These are phyloP conservation scores for Archaeoteleia sp. DNA, from an alignment of 2,888 invertebrate species.

Conservation along the genomic window DNA sequence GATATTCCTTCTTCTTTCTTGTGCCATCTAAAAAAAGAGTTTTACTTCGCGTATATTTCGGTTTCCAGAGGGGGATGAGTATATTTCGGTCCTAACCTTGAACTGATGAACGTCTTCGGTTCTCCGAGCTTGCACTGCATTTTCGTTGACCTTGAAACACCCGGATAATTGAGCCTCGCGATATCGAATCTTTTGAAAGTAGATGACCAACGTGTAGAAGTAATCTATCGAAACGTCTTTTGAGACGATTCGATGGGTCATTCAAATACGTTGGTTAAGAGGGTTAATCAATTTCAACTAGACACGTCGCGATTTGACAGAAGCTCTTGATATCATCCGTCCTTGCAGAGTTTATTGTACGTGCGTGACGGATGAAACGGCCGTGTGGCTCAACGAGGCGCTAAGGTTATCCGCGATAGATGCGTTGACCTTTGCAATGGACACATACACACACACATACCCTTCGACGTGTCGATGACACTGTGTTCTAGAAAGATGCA, in stretches of 20 bases:
- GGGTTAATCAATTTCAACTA: conserved; percentile 33
- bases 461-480: conserved; percentile 65
- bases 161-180: no score
- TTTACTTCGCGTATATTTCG: conserved; percentile 61
- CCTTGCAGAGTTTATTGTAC: conserved; percentile 42
- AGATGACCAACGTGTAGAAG: no score
- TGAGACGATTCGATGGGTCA: conserved; percentile 18
- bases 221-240: conserved; percentile 10
- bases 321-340: conserved; percentile 22
- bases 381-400: conserved; percentile 45
- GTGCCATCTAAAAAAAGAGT: conserved; percentile 30
- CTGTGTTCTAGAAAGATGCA: conserved; percentile 68
- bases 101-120: conserved; percentile 27
- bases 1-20: conserved; percentile 24
- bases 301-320: conserved; percentile 14
- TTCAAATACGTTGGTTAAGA: conserved; percentile 22
- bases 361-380: conserved; percentile 34
- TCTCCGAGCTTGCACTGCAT: no score
- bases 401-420: conserved; percentile 67
- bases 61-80: conserved; percentile 61
- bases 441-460: conserved; percentile 49
- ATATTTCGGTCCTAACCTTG: conserved; percentile 65
- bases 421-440: conserved; percentile 69
- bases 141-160: no score
- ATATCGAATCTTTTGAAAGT: no score